Percentiles rank a stretch among this genome's conserved stretches.
Evolutionary conservation across 2,113 vertebrate species (phyloP).

Genomic region (Grammomys surdaster): DNA sequence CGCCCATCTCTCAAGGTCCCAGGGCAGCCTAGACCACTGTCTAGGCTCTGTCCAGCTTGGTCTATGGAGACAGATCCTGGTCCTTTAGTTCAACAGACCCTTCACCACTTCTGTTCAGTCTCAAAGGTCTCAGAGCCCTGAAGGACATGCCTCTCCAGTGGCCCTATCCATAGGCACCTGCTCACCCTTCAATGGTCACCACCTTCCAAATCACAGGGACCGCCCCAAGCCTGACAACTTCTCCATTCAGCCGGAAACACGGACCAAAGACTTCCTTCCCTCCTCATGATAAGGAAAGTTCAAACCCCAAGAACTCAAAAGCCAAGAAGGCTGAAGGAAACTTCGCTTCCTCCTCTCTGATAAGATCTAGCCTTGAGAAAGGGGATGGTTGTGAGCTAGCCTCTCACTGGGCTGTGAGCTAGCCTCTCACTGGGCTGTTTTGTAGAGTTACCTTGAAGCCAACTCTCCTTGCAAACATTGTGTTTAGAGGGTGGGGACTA

Average conservation of each 20-base stretch:
- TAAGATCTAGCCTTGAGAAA: slow-evolving; percentile 15
- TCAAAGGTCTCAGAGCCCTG: background rate
- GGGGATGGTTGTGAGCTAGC: background rate
- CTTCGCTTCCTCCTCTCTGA: background rate
- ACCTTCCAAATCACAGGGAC: slow-evolving; percentile 50
- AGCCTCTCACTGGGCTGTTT: background rate
- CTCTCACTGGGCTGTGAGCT: background rate
- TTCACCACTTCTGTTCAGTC: background rate
- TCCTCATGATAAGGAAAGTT: slow-evolving; percentile 44
- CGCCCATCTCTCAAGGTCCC: background rate
- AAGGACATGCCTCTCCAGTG: background rate
- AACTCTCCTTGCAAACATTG: background rate
- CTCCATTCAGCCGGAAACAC: slow-evolving; percentile 66
- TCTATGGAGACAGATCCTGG: background rate
- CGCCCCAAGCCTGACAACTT: slow-evolving; percentile 6
- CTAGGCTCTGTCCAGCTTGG: background rate
- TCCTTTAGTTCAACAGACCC: background rate
- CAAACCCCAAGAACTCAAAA: slow-evolving; percentile 57
- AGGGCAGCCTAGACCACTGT: background rate
- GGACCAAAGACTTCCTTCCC: slow-evolving; percentile 56
- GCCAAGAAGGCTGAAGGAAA: slow-evolving; percentile 37
- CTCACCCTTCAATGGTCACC: background rate
- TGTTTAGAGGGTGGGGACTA: background rate
- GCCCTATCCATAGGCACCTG: background rate
- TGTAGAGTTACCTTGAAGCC: background rate